phyloP scores from a whole-genome alignment of 2,888 invertebrate species.

The Meiosimyza decipiens region DNA sequence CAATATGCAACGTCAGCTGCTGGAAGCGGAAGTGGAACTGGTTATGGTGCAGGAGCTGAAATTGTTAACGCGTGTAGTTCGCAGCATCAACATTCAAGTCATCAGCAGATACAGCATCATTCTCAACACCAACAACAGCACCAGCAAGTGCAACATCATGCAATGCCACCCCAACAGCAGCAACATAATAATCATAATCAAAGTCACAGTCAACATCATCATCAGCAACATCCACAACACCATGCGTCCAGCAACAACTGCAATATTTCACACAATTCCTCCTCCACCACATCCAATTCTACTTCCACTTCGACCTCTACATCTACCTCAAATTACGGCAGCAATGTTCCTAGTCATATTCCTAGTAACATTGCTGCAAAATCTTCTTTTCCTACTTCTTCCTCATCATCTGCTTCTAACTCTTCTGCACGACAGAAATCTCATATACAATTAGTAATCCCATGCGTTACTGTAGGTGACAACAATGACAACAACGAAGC shows the following conservation, averaged over 20 bases:
- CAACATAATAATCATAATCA: constrained; percentile 29
- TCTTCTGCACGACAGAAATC: constrained; percentile 50
- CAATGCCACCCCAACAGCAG: constrained; percentile 38
- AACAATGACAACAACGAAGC: constrained; percentile 77
- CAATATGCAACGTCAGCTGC: constrained; percentile 48
- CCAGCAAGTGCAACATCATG: constrained; percentile 37
- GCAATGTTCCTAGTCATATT: constrained; percentile 42
- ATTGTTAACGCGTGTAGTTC: constrained; percentile 40
- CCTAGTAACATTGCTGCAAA: constrained; percentile 42
- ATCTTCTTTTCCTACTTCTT: constrained; percentile 37
- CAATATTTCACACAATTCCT: constrained; percentile 46
- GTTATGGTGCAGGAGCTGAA: constrained; percentile 51
- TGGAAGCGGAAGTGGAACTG: constrained; percentile 58
- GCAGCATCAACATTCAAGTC: constrained; percentile 41
- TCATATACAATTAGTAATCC: constrained; percentile 79
- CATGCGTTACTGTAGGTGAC: constrained; percentile 82
- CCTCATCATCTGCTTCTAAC: constrained; percentile 24
- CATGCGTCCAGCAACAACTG: constrained; percentile 36
- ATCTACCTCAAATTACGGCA: constrained; percentile 44
- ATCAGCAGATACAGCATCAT: constrained; percentile 43
- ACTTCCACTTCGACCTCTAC: constrained; percentile 60
- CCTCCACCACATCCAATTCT: constrained; percentile 57
- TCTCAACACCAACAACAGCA: constrained; percentile 46
- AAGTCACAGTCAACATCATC: constrained; percentile 13
- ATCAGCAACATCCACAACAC: constrained; percentile 45